Evolutionary conservation across 2,888 invertebrate genomes (phyloP).

Genomic region (Autographa pulchrina): DNA sequence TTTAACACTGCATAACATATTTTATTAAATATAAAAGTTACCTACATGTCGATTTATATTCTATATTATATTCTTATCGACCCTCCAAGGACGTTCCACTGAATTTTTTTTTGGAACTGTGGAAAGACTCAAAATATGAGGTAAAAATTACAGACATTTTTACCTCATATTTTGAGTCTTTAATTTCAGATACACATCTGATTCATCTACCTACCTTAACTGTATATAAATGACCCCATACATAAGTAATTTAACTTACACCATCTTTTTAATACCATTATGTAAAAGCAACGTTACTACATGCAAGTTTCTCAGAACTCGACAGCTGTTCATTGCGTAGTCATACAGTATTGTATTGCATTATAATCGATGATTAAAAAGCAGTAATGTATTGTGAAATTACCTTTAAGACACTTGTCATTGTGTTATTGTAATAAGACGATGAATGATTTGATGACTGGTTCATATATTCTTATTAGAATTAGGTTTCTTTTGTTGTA

Average conservation of each 20-base stretch:
- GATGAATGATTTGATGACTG: conserved; percentile 4
- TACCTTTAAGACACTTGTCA: conserved; percentile 8
- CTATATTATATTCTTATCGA: too few relatives aligned
- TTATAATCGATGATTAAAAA: conserved; percentile 18
- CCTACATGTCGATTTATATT: conserved; percentile 10
- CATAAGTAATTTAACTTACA: conserved; percentile 21
- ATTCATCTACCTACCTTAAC: too few relatives aligned
- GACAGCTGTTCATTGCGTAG: conserved; percentile 27
- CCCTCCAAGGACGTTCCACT: too few relatives aligned
- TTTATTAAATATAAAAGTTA: too few relatives aligned
- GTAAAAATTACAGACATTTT: too few relatives aligned
- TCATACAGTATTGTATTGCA: conserved; percentile 21
- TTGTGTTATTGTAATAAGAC: conserved; percentile 1
- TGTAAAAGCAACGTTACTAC: conserved; percentile 30
- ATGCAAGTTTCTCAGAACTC: conserved; percentile 43
- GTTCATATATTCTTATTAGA: not conserved
- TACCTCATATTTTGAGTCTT: too few relatives aligned
- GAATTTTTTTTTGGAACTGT: too few relatives aligned
- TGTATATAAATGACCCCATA: too few relatives aligned
- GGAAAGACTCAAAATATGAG: too few relatives aligned
- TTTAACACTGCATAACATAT: too few relatives aligned
- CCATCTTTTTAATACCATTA: conserved; percentile 41
- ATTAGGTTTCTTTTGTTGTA: conserved; percentile 1
- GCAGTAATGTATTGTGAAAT: conserved; percentile 28
- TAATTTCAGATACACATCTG: too few relatives aligned